These are phyloP conservation scores for Parnassius orleans DNA, from an alignment of 2,888 invertebrate genomes.

Conservation along the genomic window DNA sequence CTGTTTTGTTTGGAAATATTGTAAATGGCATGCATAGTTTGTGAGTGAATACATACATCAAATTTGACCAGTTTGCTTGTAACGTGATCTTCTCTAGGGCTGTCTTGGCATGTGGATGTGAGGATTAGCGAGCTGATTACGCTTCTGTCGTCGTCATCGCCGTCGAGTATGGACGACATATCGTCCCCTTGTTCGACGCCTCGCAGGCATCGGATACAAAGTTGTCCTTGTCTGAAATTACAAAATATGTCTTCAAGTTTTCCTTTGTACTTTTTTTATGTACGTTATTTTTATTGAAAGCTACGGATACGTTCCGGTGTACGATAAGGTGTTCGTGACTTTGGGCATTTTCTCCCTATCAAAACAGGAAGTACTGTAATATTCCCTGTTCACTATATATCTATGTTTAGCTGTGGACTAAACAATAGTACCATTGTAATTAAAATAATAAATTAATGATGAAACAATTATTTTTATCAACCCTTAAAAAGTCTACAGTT, in stretches of 20 bases:
- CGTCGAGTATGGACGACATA: conserved; percentile 84
- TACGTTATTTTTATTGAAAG: too few relatives aligned
- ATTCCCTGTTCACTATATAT: too few relatives aligned
- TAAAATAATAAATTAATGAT: too few relatives aligned
- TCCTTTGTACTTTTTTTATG: too few relatives aligned
- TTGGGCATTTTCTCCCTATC: too few relatives aligned
- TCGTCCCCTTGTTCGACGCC: conserved; percentile 81
- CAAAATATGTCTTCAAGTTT: background rate
- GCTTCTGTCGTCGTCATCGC: conserved; percentile 87
- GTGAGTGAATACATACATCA: conserved; percentile 70
- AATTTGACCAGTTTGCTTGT: conserved; percentile 78
- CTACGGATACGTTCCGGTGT: too few relatives aligned
- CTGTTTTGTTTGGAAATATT: conserved; percentile 21
- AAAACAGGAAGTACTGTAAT: too few relatives aligned
- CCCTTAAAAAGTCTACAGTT: too few relatives aligned
- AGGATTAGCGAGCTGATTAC: conserved; percentile 80
- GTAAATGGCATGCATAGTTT: conserved; percentile 14
- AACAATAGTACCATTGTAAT: too few relatives aligned
- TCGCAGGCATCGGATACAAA: conserved; percentile 89
- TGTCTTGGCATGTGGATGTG: conserved; percentile 65
- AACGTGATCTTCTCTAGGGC: conserved; percentile 68
- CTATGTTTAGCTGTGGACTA: too few relatives aligned
- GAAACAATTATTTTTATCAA: too few relatives aligned
- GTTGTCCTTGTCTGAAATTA: conserved; percentile 86
- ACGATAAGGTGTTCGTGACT: too few relatives aligned